Conservation (phyloP, 2,113 vertebrate genomes). For the Onychorhynchus coronatus region DNA sequence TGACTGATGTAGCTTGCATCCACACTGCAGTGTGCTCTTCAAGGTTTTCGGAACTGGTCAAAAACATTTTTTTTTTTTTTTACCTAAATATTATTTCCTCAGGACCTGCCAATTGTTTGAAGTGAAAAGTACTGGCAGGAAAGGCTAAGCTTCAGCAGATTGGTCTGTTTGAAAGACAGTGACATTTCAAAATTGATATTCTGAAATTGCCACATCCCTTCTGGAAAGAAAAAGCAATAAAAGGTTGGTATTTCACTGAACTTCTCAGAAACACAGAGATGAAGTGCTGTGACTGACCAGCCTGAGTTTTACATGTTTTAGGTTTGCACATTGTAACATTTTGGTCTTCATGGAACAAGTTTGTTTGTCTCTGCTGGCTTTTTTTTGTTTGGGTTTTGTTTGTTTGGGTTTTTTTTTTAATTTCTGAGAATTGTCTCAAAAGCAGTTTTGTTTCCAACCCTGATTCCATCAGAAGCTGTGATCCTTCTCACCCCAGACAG, state of each 20-base stretch:
- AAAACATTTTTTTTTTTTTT: not conserved
- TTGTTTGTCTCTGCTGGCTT: not conserved
- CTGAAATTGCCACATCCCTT: slow-evolving; percentile 9
- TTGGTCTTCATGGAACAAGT: not conserved
- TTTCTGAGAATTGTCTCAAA: not conserved
- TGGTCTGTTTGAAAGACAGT: slow-evolving; percentile 28
- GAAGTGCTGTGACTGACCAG: not conserved
- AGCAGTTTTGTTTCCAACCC: not conserved
- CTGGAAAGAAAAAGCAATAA: not conserved
- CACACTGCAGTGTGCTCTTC: not conserved
- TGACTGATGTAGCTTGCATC: not conserved
- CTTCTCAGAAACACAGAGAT: not conserved
- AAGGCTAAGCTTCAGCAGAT: not conserved
- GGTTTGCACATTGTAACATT: not conserved
- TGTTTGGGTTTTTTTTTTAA: not conserved
- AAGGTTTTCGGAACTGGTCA: not conserved
- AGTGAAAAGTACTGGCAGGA: not conserved
- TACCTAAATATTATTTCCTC: not conserved
- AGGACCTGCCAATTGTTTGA: not conserved
- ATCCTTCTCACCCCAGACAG: not conserved
- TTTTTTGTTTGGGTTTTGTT: not conserved
- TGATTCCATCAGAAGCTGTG: not conserved
- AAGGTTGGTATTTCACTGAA: not conserved
- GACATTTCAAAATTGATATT: slow-evolving; percentile 39
- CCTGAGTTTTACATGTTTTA: not conserved